Conservation (phyloP, 2,888 invertebrate genomes). For the Patella ulyssiponensis region DNA sequence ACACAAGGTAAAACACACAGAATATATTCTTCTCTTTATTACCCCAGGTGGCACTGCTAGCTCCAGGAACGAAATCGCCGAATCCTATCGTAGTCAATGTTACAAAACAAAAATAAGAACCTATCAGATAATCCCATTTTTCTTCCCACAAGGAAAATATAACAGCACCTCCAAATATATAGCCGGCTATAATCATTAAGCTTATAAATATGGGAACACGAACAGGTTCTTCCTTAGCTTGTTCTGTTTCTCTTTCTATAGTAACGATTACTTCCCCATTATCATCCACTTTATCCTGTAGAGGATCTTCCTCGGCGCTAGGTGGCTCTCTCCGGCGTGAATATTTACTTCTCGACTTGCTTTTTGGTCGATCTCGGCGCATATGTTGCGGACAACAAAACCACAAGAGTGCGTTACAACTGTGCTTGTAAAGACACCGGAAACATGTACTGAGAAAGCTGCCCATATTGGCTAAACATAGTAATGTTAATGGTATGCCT, state of each 20-base stretch:
- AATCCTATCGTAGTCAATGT: slow-evolving; percentile 73
- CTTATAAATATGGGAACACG: slow-evolving; percentile 90
- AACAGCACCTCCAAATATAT: slow-evolving; percentile 92
- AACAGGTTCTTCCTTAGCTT: slow-evolving; percentile 48
- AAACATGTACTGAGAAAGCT: slow-evolving; percentile 59
- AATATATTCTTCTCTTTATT: slow-evolving; percentile 65
- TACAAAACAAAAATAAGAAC: slow-evolving; percentile 75
- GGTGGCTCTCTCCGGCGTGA: neutral
- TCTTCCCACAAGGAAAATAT: slow-evolving; percentile 92
- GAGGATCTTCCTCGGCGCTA: slow-evolving; percentile 13
- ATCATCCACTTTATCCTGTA: slow-evolving; percentile 18
- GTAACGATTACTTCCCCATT: slow-evolving; percentile 19
- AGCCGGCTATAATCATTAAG: slow-evolving; percentile 89
- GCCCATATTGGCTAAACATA: slow-evolving; percentile 63
- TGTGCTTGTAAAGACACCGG: slow-evolving; percentile 59
- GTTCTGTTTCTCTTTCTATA: slow-evolving; percentile 24
- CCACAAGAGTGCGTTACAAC: slow-evolving; percentile 38
- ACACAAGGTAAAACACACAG: slow-evolving; percentile 70
- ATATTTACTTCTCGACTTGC: slow-evolving; percentile 17
- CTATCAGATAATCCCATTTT: slow-evolving; percentile 89
- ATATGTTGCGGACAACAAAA: slow-evolving; percentile 30
- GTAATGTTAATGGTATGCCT: slow-evolving; percentile 63
- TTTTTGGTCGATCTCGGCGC: slow-evolving; percentile 12
- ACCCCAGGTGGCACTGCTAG: slow-evolving; percentile 51
- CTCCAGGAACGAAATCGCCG: slow-evolving; percentile 73